phyloP scores from a whole-genome alignment of 2,888 invertebrate species.

The Platynereis dumerilii region DNA sequence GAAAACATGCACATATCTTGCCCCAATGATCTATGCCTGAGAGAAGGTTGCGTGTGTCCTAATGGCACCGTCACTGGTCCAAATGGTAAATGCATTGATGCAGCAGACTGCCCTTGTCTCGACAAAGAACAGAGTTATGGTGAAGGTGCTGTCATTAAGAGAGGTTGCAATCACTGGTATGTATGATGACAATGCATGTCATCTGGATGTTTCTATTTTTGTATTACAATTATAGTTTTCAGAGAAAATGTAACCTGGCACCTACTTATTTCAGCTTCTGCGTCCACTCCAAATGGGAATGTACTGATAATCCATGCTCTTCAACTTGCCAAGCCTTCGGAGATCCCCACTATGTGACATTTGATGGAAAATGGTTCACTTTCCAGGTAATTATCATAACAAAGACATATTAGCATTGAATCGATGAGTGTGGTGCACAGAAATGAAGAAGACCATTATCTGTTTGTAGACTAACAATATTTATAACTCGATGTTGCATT shows the following conservation, averaged over 20 bases:
- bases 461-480: too few species aligned
- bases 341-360: conserved; percentile 80
- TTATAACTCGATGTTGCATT: too few species aligned
- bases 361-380: too few species aligned
- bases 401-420: too few species aligned
- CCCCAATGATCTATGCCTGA: conserved; percentile 59
- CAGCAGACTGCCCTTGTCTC: conserved; percentile 83
- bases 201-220: not conserved
- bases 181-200: conserved; percentile 23
- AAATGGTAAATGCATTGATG: conserved; percentile 70
- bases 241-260: too few species aligned
- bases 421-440: too few species aligned
- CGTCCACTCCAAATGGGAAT: conserved; percentile 78
- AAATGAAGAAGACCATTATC: too few species aligned
- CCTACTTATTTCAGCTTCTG: too few species aligned
- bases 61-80: too few species aligned
- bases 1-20: conserved; percentile 79
- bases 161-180: conserved; percentile 85
- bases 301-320: conserved; percentile 72
- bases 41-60: too few species aligned
- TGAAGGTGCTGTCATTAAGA: conserved; percentile 77
- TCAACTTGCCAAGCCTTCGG: conserved; percentile 87
- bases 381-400: too few species aligned
- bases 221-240: conserved; percentile 14
- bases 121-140: conserved; percentile 84